Percentiles rank a stretch among this genome's conserved stretches.
Evolutionary conservation across 2,113 vertebrate species (phyloP).

Genomic region (Taurulus bubalis): DNA sequence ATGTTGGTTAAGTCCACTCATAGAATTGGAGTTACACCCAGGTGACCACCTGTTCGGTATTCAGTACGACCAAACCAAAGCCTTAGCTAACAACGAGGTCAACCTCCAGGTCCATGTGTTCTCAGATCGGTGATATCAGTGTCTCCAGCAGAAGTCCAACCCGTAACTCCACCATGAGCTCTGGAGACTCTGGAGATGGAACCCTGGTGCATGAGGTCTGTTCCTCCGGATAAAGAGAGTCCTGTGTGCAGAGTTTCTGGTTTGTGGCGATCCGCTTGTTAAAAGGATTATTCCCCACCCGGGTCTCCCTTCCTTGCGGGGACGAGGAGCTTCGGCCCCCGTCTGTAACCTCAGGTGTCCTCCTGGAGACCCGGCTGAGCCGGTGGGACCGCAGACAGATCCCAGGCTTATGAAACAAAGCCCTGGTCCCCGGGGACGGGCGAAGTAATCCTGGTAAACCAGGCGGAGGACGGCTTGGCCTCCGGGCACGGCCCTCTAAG

Average conservation of each 20-base stretch:
- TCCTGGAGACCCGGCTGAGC: slow-evolving; percentile 17
- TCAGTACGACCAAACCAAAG: too few relatives aligned
- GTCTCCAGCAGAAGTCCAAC: too few relatives aligned
- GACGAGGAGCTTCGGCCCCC: slow-evolving; percentile 3
- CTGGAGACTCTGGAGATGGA: background rate
- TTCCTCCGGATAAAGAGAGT: background rate
- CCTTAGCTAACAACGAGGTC: too few relatives aligned
- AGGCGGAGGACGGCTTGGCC: background rate
- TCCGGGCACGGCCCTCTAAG: slow-evolving; percentile 26
- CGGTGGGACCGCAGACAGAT: slow-evolving; percentile 49
- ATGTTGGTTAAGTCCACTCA: too few relatives aligned
- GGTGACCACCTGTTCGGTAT: too few relatives aligned
- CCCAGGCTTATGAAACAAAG: slow-evolving; percentile 49
- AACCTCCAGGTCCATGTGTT: too few relatives aligned
- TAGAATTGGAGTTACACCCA: too few relatives aligned
- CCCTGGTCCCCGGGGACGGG: slow-evolving; percentile 38
- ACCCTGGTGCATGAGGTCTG: background rate
- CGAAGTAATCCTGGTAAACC: slow-evolving; percentile 52
- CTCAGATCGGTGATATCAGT: too few relatives aligned
- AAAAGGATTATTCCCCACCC: too few relatives aligned
- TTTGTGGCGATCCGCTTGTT: slow-evolving; percentile 1
- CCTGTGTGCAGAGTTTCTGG: background rate
- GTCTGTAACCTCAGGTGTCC: slow-evolving; percentile 30
- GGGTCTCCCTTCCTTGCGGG: background rate
- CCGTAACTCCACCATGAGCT: too few relatives aligned